Evolutionary conservation across 2,888 invertebrate species (phyloP), one percentile per base, ranked within the genome.

Genomic region (Cacoxenus indagator): DNA sequence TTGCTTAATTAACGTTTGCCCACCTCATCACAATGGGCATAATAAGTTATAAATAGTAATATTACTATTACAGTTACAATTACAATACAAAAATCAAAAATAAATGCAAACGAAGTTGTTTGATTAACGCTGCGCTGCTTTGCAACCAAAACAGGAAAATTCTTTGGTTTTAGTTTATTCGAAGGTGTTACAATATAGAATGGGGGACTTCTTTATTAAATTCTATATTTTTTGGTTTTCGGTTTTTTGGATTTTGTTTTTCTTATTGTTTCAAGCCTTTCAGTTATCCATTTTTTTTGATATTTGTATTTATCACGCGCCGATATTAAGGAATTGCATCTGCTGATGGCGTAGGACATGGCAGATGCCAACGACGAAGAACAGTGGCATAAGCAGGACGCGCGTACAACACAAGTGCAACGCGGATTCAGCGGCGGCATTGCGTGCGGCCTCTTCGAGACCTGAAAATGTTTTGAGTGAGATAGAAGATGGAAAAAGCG

Each of bases 401-500:
- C 27, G 22, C 48, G 26, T 27, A 57, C 48, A 45, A 14, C 24
- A 22, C 14, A 14, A 66, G 65, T 69, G 48, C 24, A 29, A 62
- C 57, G 69, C 67, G 29, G 71, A 31, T 62, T 69, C 55, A n/a
- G 45, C 26, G 17, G 73, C 83, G 29, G 67, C 57, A 66, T 77
- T 81, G 22, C 82, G 78, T 26, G 81, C 76, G 54, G 80, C 76
- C 68, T 84, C 84, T 70, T 84, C 84, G 29, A 79, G 70, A 66
- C 85, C 84, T 84, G 66, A 4, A 37, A 55, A n/a, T 27, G 11
- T 19, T 64, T 17, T 19, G 1, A 26, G 19, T 8, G 24, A 5
- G 48, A 17, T 48, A n/a, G 4, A 48, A 9, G 8, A 17, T 6
- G 31, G 14, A 1, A 17, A n/a, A 37, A 29, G 5, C 4, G 19